phyloP scores from a whole-genome alignment of 2,113 vertebrate genomes.

The Protobothrops mucrosquamatus region DNA sequence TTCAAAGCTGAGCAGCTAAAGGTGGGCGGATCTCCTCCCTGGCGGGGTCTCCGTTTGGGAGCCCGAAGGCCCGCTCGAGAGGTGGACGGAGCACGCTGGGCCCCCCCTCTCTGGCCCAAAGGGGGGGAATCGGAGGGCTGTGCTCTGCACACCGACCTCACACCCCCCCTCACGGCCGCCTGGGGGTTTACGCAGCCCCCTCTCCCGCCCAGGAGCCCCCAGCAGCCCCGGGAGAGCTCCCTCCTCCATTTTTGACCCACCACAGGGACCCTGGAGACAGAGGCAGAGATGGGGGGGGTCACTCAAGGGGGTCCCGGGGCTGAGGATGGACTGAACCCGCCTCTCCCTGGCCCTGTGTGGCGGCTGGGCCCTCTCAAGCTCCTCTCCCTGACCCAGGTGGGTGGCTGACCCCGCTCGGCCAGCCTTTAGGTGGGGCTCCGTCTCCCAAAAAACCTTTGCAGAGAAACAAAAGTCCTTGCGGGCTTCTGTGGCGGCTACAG shows the following conservation, averaged over 20 bases:
- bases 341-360: too few relatives aligned
- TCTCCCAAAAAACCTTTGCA: background rate
- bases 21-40: background rate
- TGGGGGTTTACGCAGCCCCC: too few relatives aligned
- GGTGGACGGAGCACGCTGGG: accelerated
- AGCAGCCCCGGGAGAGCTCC: background rate
- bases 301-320: background rate
- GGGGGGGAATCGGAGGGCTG: too few relatives aligned
- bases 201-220: background rate
- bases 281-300: too few relatives aligned
- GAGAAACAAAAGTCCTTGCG: too few relatives aligned
- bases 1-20: slow-evolving; percentile 14
- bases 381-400: background rate
- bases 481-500: background rate
- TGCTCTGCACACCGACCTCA: too few relatives aligned
- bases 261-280: too few relatives aligned
- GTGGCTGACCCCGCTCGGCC: background rate
- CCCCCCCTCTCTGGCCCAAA: background rate
- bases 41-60: too few relatives aligned
- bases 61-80: background rate
- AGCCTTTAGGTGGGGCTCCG: background rate
- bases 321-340: background rate
- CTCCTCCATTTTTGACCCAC: background rate
- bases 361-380: too few relatives aligned
- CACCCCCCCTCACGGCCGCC: too few relatives aligned